Conservation (phyloP, 2,888 invertebrate genomes). For the Epistrophella euchroma region DNA sequence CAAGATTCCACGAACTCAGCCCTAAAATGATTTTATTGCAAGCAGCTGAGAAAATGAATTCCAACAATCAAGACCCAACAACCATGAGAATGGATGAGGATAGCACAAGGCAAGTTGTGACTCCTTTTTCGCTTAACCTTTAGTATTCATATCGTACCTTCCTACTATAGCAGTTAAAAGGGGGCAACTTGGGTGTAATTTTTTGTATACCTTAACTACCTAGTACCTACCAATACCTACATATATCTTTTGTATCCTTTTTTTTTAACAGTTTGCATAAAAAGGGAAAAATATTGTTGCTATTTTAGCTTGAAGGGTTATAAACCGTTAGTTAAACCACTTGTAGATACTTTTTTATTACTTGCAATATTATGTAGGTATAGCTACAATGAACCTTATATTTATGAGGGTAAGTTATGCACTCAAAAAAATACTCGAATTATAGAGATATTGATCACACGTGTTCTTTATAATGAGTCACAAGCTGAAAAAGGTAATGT, state of each 20-base stretch:
- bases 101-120: conserved; percentile 21
- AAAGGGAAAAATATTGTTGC: conserved; percentile 22
- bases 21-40: conserved; percentile 60
- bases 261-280: conserved; percentile 8
- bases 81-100: conserved; percentile 9
- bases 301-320: conserved; percentile 11
- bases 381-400: not conserved
- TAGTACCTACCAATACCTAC: not conserved
- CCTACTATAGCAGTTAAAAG: conserved; percentile 14
- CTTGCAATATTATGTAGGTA: not conserved
- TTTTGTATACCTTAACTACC: not conserved
- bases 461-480: too few relatives aligned
- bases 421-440: not conserved
- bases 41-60: conserved; percentile 63
- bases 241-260: too few relatives aligned
- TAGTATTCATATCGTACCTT: conserved; percentile 23
- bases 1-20: conserved; percentile 36
- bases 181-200: not conserved
- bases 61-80: conserved; percentile 53
- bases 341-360: conserved; percentile 28
- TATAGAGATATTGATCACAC: not conserved
- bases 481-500: too few relatives aligned
- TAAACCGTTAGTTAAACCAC: conserved; percentile 33
- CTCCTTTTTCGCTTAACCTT: conserved; percentile 22
- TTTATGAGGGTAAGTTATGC: not conserved